Evolutionary conservation across 2,888 invertebrate genomes (phyloP).

Genomic region (Callimorpha dominula): DNA sequence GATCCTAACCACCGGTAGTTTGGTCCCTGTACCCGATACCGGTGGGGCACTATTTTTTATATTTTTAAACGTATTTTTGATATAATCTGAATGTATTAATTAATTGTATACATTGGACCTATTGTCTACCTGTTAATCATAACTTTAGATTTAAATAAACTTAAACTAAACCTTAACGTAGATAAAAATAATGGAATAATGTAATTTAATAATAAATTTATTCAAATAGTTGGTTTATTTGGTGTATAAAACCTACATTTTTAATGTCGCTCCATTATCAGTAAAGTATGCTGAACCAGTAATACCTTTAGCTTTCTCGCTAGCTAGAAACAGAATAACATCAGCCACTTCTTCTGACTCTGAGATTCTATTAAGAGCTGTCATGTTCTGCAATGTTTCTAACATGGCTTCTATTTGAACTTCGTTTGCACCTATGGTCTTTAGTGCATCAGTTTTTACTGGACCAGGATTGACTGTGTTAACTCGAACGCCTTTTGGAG

Average conservation of each 20-base stretch:
- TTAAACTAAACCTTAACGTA: too few species aligned
- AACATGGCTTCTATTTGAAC: background rate
- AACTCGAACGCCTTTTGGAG: slow-evolving; percentile 14
- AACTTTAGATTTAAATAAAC: too few species aligned
- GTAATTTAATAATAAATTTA: background rate
- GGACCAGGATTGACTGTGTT: slow-evolving; percentile 51
- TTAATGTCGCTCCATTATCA: slow-evolving; percentile 19
- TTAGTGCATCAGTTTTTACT: slow-evolving; percentile 12
- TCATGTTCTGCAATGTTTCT: background rate
- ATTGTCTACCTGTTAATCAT: too few species aligned
- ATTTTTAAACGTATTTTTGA: too few species aligned
- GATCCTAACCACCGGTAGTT: too few species aligned
- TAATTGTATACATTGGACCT: too few species aligned
- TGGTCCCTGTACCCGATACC: too few species aligned
- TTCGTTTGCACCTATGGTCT: background rate
- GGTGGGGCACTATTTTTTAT: too few species aligned
- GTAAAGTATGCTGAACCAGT: slow-evolving; percentile 15
- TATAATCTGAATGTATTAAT: too few species aligned
- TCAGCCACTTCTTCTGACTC: slow-evolving; percentile 22
- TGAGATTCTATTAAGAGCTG: slow-evolving; percentile 10
- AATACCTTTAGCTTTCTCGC: slow-evolving; percentile 14
- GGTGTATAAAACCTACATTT: background rate
- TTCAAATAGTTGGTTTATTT: background rate
- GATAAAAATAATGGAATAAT: background rate
- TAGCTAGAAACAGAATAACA: slow-evolving; percentile 13